Evolutionary conservation across 2,113 vertebrate species (phyloP), one percentile per base, ranked within the genome.

Genomic region (Pituophis catenifer): DNA sequence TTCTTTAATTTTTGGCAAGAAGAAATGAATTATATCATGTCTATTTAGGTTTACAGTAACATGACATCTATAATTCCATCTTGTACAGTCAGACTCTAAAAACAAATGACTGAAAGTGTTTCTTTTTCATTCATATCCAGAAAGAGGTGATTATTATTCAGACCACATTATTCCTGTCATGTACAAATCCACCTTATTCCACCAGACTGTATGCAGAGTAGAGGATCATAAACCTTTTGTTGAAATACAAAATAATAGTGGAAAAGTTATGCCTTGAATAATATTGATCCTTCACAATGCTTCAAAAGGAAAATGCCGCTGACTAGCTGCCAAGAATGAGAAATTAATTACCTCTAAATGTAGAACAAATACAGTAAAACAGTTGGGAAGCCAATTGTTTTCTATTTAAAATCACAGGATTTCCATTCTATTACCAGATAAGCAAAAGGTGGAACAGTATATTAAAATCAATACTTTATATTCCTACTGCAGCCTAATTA

Each of bases 321-420:
- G 90, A 86, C 23, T 87, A 48, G 53, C 65, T 91, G 52, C 19
- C 53, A 91, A 87, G 52, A 55, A 86, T 38, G 50, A 93, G 57
- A 96, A 91, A 91, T 91, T 95, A 90, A 94, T 96, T 92, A 93
- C 21, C 62, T 59, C 93, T 94, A 95, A 92, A 93, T 96, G 95
- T 95, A 96, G 90, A 90, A 89, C 24, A 62, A 70, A 93, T n/a
- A 85, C 92, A 94, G 89, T 81, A 92, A 94, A 91, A 91, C 88
- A 91, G 91, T 52, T 50, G 90, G 92, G 55, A 93, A 93, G 90
- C 81, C 55, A 95, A 93, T 91, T 91, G 89, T 91, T 95, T 95
- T 95, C 94, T 95, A 96, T 96, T 96, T 95, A 96, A 62, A 94
- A 95, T 93, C 94, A 81, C 62, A 52, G 58, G 92, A 85, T 95